Base-by-base conservation (phyloP, 2,888 invertebrate genomes). In the Leistus spinibarbis region DNA sequence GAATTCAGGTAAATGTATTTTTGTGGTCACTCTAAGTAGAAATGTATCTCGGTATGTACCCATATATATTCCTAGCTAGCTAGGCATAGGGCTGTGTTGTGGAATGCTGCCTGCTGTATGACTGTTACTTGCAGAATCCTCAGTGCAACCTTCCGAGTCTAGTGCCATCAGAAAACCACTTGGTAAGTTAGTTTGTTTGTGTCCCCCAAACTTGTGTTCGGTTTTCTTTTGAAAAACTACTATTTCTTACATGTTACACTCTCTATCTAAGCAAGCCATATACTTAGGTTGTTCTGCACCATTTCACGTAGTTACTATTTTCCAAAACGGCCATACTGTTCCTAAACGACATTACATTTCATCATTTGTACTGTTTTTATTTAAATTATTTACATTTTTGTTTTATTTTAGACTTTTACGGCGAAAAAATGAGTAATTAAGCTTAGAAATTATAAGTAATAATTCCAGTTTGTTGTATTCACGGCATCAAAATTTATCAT, bases 151-250 rank as follows among this genome's bases (percentile, higher is more conserved):
- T 22, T 66, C 69, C 79, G 82, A 81, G 78, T 79, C 81, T 82
- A 82, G 82, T 81, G 80, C 81, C 86, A 87, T 88, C 86, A 86
- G 87, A 87, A 88, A 88, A 84, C 88, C 88, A 79, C 83, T 89
- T 84, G 89, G 89, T 89, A 88, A 88, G 89, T 85, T 82, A 79
- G 77, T 77, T 66, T n/a, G 56, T 60, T 27, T 66, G 63, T 23
- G 66, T 66, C 19, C 16, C 53, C 69, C 16, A 54, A 54, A 56
- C 63, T 40, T 40, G 40, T 40, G 40, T 40, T 40, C 40, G 40
- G 40, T 40, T 40, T 40, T 40, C 40, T 10, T 40, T 40, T 40
- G 40, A 1, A 40, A 24, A 40, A 2, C 10, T 40, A 40, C 40
- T 40, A 40, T 13, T 40, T 40, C 40, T 40, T 40, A 57, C 69